Evolutionary conservation across 2,113 vertebrate species (phyloP), one percentile per base, ranked within the genome.

Genomic region (Zingel zingel): DNA sequence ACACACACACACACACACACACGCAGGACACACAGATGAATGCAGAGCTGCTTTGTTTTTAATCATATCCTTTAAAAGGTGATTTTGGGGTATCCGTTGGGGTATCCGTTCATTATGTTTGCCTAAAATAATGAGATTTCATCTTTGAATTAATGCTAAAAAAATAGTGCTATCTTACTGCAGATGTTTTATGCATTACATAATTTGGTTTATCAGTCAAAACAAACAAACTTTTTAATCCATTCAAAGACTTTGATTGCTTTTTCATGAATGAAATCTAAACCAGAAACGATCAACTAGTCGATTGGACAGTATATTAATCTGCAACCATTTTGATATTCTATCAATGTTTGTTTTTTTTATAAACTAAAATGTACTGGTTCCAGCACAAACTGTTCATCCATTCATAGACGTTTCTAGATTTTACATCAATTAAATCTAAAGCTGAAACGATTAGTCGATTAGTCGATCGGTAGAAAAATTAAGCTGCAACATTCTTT

Each of bases 1-100:
- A 36, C 36, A 39, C 36, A 10, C 36, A 39, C 36, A 39, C 39
- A 39, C 39, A 43, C 39, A 43, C 39, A 43, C 39, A 43, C 39
- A 43, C 39, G 11, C 10, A 43, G 8, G 30, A 59, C 75, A 16
- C n/a, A 61, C 78, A 77, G 69, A 81, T 87, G 74, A 27, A 43
- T 47, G 74, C 83, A 84, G 74, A 64, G 4, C 12, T 25, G 27
- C 63, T 53, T 23, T 23, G 3, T 43, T 23, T 39, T 43, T 10
- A 36, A 7, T 12, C 33, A 21, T 8, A 5, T 21, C 6, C 14
- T 23, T 23, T 27, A 19, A 3, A 50, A 53, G 21, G 43, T 2
- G 15, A 18, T 63, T 19, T 3, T 39, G 0, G 23, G 10, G 39
- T 8, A 14, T 53, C 75, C 27, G 27, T 27, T 27, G 27, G 27